Evolutionary conservation across 2,113 vertebrate genomes (phyloP), one percentile per base, ranked within the genome.

Genomic region (Catagonus wagneri): DNA sequence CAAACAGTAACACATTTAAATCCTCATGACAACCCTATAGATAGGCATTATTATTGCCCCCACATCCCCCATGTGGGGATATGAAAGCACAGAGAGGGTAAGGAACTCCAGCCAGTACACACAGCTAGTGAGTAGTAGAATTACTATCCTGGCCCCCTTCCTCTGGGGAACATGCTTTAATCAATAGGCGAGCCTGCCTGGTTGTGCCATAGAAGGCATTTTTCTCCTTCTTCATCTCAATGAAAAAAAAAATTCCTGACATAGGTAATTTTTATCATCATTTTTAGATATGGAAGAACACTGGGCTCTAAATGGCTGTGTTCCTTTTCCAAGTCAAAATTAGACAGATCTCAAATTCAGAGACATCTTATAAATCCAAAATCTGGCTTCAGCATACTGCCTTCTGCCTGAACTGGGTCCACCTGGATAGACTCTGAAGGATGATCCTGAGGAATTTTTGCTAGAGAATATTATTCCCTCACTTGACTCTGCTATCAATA

Each of bases 1-100:
- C 58, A 94, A 96, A 89, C 84, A 94, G 81, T 58, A 56, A 52
- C 36, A 83, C 63, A n/a, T 94, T 96, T 88, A 79, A 84, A 68
- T 88, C 56, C 32, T 87, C 78, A 60, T 79, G 63, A 74, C 68
- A 93, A 7, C 58, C 58, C 58, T 94, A 10, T 72, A 68, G 34
- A 75, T 66, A 89, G 68, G 74, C 52, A 65, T 89, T 71, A 78
- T 90, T 56, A 54, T 80, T 74, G 66, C 12, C 80, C 25, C 83
- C 23, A 32, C 20, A 54, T 89, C 39, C 44, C 72, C 1, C 0
- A 44, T 44, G 44, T 44, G 9, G 27, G 61, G 14, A 88, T 87
- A 88, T 22, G 20, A 80, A 83, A 91, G 52, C 69, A 63, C 78
- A 91, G 63, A 75, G 27, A 83, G 29, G 17, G 52, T 50, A 88